Conservation (phyloP, 2,888 invertebrate genomes). For the Danaus chrysippus region DNA sequence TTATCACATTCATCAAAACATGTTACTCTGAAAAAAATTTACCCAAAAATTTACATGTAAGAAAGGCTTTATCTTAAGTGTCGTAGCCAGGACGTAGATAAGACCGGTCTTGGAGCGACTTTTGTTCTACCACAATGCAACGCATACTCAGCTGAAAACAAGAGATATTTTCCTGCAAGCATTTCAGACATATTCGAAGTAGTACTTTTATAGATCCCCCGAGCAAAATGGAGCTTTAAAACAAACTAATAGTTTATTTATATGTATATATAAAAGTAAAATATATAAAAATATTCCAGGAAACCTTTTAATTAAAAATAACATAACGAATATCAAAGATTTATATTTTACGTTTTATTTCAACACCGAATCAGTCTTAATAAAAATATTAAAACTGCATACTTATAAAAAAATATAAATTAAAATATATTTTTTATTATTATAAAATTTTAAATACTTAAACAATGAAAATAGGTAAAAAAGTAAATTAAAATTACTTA, state of each 20-base stretch:
- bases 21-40: not conserved
- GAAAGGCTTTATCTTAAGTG: conserved; percentile 7
- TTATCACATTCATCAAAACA: too few species aligned
- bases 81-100: conserved; percentile 3
- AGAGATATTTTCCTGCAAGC: conserved; percentile 6
- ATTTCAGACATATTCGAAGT: not conserved
- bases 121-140: conserved; percentile 7
- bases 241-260: not conserved
- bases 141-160: conserved; percentile 5
- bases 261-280: too few species aligned
- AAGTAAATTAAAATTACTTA: conserved; percentile 9
- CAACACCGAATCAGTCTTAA: too few species aligned
- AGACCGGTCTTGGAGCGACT: conserved; percentile 4
- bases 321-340: too few species aligned
- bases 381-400: not conserved
- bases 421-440: conserved; percentile 17
- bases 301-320: too few species aligned
- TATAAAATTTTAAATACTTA: conserved; percentile 21
- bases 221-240: not conserved
- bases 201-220: conserved; percentile 1
- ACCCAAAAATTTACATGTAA: conserved; percentile 1
- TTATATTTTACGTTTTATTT: too few species aligned
- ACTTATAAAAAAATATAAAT: not conserved
- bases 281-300: too few species aligned
- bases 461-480: conserved; percentile 8